Conservation (phyloP, 2,797 vertebrate species). For the Sebastiscus albofasciatus region DNA sequence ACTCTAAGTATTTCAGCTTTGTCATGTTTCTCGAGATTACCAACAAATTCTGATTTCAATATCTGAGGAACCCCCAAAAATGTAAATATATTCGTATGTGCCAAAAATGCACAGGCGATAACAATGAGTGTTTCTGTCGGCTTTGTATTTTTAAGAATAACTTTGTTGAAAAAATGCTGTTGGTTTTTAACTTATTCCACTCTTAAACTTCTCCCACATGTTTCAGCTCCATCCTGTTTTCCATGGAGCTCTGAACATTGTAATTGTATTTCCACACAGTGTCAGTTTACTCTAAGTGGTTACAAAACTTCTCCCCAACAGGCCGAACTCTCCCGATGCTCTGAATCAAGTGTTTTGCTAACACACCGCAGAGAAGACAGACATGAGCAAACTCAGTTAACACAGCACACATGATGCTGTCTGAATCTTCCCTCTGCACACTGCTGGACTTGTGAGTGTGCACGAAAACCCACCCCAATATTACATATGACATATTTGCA, state of each 20-base stretch:
- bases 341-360: neutral
- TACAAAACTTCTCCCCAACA: slow-evolving; percentile 16
- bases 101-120: neutral
- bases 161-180: neutral
- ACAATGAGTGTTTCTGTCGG: neutral
- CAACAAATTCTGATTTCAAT: neutral
- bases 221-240: slow-evolving; percentile 30
- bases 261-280: slow-evolving; percentile 40
- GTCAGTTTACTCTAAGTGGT: slow-evolving; percentile 39
- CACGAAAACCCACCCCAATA: neutral
- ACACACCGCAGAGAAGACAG: slow-evolving; percentile 1
- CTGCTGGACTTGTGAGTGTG: neutral
- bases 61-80: neutral
- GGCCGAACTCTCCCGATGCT: slow-evolving; percentile 5
- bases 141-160: neutral
- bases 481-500: neutral
- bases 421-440: slow-evolving; percentile 1
- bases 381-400: slow-evolving; percentile 1
- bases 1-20: neutral
- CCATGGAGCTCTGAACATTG: slow-evolving; percentile 14
- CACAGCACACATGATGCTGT: slow-evolving; percentile 2
- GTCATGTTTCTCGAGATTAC: neutral
- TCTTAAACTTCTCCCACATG: slow-evolving; percentile 19
- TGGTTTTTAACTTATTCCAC: neutral
- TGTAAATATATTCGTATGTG: neutral